Evolutionary conservation across 2,797 vertebrate genomes (phyloP).

Genomic region (Poeciliopsis gracilis): DNA sequence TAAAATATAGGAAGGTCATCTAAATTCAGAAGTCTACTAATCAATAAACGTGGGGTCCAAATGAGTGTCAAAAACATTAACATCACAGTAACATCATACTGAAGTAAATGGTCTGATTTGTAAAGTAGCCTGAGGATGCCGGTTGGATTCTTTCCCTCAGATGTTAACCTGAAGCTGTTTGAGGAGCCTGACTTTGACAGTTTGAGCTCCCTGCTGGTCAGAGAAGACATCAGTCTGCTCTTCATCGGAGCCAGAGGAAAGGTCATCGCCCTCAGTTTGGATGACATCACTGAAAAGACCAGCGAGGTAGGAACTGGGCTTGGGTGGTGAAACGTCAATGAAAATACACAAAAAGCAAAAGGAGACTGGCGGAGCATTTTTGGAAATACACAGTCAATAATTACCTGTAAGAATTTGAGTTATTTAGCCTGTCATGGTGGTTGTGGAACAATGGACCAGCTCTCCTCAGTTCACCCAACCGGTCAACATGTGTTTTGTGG

Average conservation of each 20-base stretch:
- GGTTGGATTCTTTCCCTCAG: constrained; percentile 11
- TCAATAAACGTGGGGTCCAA: no score
- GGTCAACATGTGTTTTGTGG: no score
- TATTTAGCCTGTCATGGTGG: no score
- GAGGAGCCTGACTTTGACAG: constrained; percentile 18
- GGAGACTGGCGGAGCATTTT: no score
- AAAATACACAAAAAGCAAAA: no score
- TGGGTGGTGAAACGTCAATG: neutral
- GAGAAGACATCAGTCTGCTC: constrained; percentile 33
- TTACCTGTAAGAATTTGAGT: no score
- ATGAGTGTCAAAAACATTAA: no score
- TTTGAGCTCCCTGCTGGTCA: constrained; percentile 44
- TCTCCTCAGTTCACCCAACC: no score
- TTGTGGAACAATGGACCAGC: no score
- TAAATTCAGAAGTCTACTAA: no score
- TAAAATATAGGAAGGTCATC: neutral
- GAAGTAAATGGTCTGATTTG: neutral
- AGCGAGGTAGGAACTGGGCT: constrained; percentile 10
- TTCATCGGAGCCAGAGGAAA: constrained; percentile 38
- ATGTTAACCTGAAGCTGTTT: constrained; percentile 36
- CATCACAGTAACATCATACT: no score
- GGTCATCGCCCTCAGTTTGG: constrained; percentile 34
- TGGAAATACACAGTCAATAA: no score
- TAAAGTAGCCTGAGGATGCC: neutral
- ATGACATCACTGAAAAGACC: constrained; percentile 33